Conservation (phyloP, 2,797 vertebrate species). For the Todus mexicanus region DNA sequence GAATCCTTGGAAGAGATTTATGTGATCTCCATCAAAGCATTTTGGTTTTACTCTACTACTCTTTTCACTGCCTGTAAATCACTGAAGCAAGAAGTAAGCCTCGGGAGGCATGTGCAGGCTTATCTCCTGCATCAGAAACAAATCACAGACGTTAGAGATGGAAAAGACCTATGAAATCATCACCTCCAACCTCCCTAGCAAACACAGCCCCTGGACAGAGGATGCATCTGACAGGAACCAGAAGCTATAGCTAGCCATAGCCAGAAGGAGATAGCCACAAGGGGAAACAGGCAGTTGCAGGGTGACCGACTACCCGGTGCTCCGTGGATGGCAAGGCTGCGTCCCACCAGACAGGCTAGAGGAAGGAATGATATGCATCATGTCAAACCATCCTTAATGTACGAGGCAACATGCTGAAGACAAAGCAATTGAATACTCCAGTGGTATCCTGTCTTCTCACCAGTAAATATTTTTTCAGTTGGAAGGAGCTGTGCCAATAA, state of each 20-base stretch:
- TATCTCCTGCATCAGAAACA: not conserved
- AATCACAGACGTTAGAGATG: not conserved
- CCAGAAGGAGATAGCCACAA: not conserved
- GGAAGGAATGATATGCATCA: not conserved
- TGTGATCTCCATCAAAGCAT: not conserved
- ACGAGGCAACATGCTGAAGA: not conserved
- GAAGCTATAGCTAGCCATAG: not conserved
- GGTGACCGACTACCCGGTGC: not conserved
- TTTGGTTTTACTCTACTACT: not conserved
- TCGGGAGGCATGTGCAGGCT: not conserved
- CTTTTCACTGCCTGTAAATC: slow-evolving; percentile 37
- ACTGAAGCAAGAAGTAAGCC: not conserved
- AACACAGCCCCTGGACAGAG: not conserved
- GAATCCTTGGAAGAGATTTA: not conserved
- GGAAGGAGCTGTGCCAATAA: slow-evolving; percentile 53
- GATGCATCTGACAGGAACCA: slow-evolving; percentile 4
- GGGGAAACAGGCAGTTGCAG: not conserved
- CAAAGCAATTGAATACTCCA: slow-evolving; percentile 6
- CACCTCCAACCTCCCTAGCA: not conserved
- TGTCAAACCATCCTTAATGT: not conserved
- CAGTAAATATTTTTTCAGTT: slow-evolving; percentile 37
- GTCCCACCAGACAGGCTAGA: not conserved
- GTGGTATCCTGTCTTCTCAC: slow-evolving; percentile 6
- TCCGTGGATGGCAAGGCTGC: not conserved
- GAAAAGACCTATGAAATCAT: slow-evolving; percentile 26